phyloP scores from a whole-genome alignment of 35 echinoderm and acorn worm species.

The Apostichopus japonicus region DNA sequence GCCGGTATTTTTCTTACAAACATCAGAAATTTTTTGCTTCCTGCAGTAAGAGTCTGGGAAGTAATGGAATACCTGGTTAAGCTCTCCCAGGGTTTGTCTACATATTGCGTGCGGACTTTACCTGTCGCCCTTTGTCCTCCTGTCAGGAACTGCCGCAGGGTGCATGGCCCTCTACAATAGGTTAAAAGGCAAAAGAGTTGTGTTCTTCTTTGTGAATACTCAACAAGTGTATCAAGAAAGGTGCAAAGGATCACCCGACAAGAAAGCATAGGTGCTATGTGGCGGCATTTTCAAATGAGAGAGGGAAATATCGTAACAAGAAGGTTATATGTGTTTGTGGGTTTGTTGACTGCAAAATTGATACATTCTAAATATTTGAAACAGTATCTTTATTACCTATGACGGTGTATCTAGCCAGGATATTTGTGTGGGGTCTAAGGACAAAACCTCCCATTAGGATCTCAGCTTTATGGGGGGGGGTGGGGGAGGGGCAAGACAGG shows the following conservation, averaged over 20 bases:
- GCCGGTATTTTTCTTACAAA: not conserved
- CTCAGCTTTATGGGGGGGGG: too few species aligned
- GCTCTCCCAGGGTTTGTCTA: not conserved
- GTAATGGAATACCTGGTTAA: not conserved
- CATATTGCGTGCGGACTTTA: slow-evolving; percentile 39
- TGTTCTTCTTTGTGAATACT: not conserved
- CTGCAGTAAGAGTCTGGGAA: not conserved
- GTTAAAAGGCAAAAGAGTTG: slow-evolving; percentile 3
- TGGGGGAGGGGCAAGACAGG: too few species aligned
- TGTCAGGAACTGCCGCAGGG: slow-evolving; percentile 30
- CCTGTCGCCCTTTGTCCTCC: slow-evolving; percentile 33
- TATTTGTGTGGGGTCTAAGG: too few species aligned
- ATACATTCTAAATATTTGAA: too few species aligned
- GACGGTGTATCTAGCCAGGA: too few species aligned
- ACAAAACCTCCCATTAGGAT: too few species aligned
- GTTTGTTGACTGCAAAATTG: too few species aligned
- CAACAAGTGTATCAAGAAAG: slow-evolving; percentile 9
- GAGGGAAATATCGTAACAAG: too few species aligned
- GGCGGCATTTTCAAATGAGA: not conserved
- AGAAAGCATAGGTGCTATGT: not conserved
- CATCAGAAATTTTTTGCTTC: not conserved
- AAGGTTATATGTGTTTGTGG: too few species aligned
- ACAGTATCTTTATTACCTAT: too few species aligned
- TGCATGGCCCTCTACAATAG: slow-evolving; percentile 23
- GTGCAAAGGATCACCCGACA: slow-evolving; percentile 14